Base-by-base conservation (phyloP, 2,888 invertebrate genomes). In the Hypomecis atomaria region DNA sequence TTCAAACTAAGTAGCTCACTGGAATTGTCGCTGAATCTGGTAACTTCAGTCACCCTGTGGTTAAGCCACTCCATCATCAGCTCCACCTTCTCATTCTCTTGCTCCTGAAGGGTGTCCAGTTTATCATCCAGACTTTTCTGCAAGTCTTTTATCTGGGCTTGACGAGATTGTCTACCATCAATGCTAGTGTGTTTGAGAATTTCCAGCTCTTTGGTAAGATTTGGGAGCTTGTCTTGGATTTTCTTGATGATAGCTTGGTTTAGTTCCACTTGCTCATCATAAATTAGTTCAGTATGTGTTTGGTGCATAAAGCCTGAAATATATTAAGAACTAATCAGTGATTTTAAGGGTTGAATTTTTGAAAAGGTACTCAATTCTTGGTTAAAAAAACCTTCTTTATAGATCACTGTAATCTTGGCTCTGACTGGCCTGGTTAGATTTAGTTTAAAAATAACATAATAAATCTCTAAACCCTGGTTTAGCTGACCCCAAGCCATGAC, bases 51-150 rank as follows among this genome's bases (percentile, higher is more conserved):
- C 6, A 90, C 67, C 34, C 88, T 77, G 60, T 89, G 87, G 58
- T 90, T 87, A 4, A 92, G 78, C 93, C 93, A 93, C 64, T 92
- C 87, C 85, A 89, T 87, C 90, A 92, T 89, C 48, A 92, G 68
- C 53, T 89, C 88, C 4, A 88, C 85, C 38, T 72, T 90, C 72
- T 92, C 88, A 77, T 76, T 83, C 70, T 92, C 91, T 66, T 91
- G 92, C 52, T 88, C 84, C 54, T 86, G 80, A 6, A 92, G 76
- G 4, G 76, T 84, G 42, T 81, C 80, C 10, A 92, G 57, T 66
- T 91, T 90, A 6, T 85, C 81, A 76, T 91, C 85, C 43, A 90
- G 67, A 69, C 84, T 84, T 4, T 85, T 80, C 54, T 88, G 84
- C 0, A 92, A 75, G 10, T 88, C 84, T 45, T 81, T 84, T 4